Base-by-base conservation (phyloP, 2,888 invertebrate species). In the Lasioglossum figueresi region DNA sequence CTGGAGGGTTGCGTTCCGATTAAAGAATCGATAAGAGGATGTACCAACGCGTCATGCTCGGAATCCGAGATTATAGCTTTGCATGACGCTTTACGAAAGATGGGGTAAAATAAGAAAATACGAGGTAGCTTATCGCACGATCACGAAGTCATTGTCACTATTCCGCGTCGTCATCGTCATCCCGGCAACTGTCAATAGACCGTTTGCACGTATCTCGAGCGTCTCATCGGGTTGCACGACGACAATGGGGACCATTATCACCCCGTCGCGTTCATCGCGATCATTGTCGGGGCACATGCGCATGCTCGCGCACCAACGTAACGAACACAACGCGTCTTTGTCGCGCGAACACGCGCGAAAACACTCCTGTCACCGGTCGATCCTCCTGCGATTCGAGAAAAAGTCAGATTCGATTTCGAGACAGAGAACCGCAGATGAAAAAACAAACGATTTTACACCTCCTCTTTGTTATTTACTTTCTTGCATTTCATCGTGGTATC, bases 241-340 rank as follows among this genome's bases (percentile, higher is more conserved):
- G 84, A 90, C 88, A 89, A 89, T 86, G 83, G 72, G 71, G 83
- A 76, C 82, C 87, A 89, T 90, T 90, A 89, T 89, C 90, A 86
- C 84, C 84, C 66, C 84, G 79, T 79, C 76, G 80, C 80, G 83
- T 88, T 79, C 80, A 81, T 86, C 80, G 63, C 68, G 70, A 82
- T 88, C 82, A 85, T 79, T 70, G 73, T 40, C 59, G 45, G 74
- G 70, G 59, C 71, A 75, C 81, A 78, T 72, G 70, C 63, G 52
- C 81, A 78, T 78, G 45, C 71, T 37, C 63, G 4, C 34, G 71
- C 48, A 5, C 59, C 4, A 14, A 27, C 27, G 75, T 2, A 19
- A 23, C 40, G 40, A 31, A 45, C 23, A 34, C 74, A 74, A 37
- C 74, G 56, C 68, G 52, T 43, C 68, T 59, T 37, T 71, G 68